Evolutionary conservation across 1,140 invertebrate species (phyloP), one percentile per base, ranked within the genome.

Genomic region (Lasioglossum baleicum): DNA sequence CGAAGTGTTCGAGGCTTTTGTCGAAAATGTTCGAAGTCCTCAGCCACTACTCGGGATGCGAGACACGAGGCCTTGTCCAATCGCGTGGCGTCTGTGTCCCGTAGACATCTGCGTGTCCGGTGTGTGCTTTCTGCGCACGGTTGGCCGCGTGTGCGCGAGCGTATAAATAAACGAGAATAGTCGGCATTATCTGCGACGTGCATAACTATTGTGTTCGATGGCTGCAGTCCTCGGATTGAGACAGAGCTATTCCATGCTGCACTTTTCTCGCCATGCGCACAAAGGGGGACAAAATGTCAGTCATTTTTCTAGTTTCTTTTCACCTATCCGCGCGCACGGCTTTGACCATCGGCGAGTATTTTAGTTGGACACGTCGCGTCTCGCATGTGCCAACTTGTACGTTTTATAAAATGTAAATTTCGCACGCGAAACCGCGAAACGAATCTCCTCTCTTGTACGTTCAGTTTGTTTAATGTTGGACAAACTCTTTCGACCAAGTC

Each of bases 151-250:
- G 67, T 35, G 44, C 65, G 61, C 61, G 42, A 80, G 56, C 73
- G 44, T 75, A 75, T 72, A 75, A 80, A 75, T 60, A 72, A 75
- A 68, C 72, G 72, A 67, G 69, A 56, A 79, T 74, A 73, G 76
- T 74, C 51, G 61, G 70, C 53, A 79, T 79, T 73, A 74, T 79
- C 69, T 73, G 76, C 68, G 75, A 71, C 58, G 75, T 77, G 68
- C 58, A 77, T 77, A 71, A 77, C 75, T 77, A 71, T 77, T 77
- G 75, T 77, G 58, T 35, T 71, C 35, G 44, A 4, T 15, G 58
- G 56, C 17, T 48, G 2, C 22, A 15, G 17, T 67, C 42, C 44
- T 63, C 20, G 71, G 68, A 71, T 77, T 22, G 31, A 53, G 56
- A 42, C 75, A 35, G 44, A 70, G 17, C 61, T 51, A 63, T 17